phyloP scores from a whole-genome alignment of 2,113 vertebrate genomes.

The Genyomyrus donnyi region DNA sequence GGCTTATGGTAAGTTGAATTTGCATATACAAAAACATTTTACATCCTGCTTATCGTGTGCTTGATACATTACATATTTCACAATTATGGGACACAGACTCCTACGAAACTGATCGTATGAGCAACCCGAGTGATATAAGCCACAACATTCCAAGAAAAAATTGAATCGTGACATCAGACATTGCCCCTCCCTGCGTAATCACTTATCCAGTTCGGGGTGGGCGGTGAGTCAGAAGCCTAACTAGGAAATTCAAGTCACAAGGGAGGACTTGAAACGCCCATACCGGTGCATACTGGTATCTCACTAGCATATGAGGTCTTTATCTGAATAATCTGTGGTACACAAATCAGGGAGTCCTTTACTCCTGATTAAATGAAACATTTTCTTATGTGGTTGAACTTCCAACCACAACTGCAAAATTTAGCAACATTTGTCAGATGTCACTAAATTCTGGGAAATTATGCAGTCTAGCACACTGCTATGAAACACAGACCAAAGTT shows the following conservation, averaged over 20 bases:
- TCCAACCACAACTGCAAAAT: neutral
- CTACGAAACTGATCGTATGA: neutral
- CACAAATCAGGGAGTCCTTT: neutral
- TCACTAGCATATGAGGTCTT: neutral
- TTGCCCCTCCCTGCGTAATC: neutral
- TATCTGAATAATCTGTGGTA: neutral
- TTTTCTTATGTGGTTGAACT: neutral
- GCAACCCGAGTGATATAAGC: neutral
- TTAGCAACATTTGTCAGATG: neutral
- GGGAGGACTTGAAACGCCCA: neutral
- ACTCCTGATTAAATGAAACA: neutral
- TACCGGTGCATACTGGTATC: neutral
- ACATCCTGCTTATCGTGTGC: neutral
- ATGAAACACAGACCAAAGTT: neutral
- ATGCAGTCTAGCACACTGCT: neutral
- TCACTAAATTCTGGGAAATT: neutral
- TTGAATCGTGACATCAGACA: neutral
- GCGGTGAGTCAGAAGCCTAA: neutral
- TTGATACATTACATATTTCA: neutral
- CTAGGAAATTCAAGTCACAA: neutral
- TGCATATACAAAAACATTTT: neutral
- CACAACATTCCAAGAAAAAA: neutral
- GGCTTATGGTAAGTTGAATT: neutral
- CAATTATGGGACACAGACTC: neutral
- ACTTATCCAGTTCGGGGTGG: neutral